Percentiles rank a stretch among this genome's conserved stretches.
Conservation (phyloP, 2,888 invertebrate genomes). For the Lycaena phlaeas region DNA sequence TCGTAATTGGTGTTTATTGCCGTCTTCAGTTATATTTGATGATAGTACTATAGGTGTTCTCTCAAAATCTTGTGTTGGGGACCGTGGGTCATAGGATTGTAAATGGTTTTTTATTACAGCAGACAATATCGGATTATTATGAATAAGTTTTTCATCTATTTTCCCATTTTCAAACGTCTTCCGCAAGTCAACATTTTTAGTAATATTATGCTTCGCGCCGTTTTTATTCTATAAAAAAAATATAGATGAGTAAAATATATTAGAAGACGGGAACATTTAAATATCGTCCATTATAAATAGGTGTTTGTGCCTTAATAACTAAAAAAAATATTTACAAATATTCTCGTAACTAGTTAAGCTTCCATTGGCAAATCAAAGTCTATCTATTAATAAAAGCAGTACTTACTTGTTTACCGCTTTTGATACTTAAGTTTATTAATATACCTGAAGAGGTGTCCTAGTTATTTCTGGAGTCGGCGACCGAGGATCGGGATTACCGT, state of each 20-base stretch:
- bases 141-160: conserved; percentile 49
- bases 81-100: conserved; percentile 70
- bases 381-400: too few species aligned
- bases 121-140: conserved; percentile 60
- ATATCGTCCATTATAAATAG: not conserved
- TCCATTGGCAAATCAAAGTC: too few species aligned
- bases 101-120: conserved; percentile 63
- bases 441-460: conserved; percentile 74
- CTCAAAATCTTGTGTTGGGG: conserved; percentile 73
- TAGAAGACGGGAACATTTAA: conserved; percentile 6
- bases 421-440: conserved; percentile 13
- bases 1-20: conserved; percentile 27
- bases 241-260: too few species aligned
- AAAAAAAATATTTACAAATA: too few species aligned
- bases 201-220: conserved; percentile 55
- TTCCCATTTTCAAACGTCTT: conserved; percentile 58
- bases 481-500: conserved; percentile 64
- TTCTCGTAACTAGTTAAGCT: too few species aligned
- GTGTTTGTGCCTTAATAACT: too few species aligned
- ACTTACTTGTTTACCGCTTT: not conserved
- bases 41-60: conserved; percentile 71
- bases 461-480: conserved; percentile 74
- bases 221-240: conserved; percentile 45
- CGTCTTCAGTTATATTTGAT: conserved; percentile 30
- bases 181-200: conserved; percentile 61